These are phyloP conservation scores for Glossophaga mutica DNA, from an alignment of 2,797 vertebrate species.

Conservation along the genomic window DNA sequence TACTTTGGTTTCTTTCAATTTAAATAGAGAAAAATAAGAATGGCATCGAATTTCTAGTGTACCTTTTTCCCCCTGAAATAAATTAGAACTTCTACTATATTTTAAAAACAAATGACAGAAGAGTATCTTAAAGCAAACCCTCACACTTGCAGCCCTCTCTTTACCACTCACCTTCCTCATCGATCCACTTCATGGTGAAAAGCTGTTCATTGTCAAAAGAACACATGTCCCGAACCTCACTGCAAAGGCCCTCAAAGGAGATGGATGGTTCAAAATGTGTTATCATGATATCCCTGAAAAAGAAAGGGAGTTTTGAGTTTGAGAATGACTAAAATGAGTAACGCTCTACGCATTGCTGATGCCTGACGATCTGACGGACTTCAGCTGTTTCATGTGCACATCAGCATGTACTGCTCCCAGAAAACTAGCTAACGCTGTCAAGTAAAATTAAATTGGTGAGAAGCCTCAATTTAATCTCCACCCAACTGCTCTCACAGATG, in stretches of 20 bases:
- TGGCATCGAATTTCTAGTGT: neutral
- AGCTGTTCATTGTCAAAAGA: constrained; percentile 97
- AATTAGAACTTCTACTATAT: neutral
- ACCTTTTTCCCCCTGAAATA: neutral
- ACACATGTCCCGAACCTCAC: constrained; percentile 97
- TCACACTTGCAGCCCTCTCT: neutral
- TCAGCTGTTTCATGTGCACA: neutral
- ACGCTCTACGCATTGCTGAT: neutral
- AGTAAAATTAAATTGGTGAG: neutral
- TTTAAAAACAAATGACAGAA: neutral
- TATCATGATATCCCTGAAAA: constrained; percentile 97
- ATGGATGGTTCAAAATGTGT: constrained; percentile 98
- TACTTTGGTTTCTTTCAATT: neutral
- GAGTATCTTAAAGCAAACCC: neutral
- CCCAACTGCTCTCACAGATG: neutral
- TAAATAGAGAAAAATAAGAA: constrained; percentile 3
- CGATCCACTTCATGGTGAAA: constrained; percentile 99
- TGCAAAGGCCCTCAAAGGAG: constrained; percentile 93
- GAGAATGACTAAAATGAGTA: constrained; percentile 16
- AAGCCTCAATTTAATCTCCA: neutral
- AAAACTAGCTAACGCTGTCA: neutral
- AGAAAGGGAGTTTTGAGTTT: constrained; percentile 56
- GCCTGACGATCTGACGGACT: neutral
- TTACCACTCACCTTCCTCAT: constrained; percentile 92
- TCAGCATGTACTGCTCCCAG: neutral